These are phyloP conservation scores for Caenorhabditis auriculariae DNA, from an alignment of 2,888 invertebrate genomes.

Conservation along the genomic window DNA sequence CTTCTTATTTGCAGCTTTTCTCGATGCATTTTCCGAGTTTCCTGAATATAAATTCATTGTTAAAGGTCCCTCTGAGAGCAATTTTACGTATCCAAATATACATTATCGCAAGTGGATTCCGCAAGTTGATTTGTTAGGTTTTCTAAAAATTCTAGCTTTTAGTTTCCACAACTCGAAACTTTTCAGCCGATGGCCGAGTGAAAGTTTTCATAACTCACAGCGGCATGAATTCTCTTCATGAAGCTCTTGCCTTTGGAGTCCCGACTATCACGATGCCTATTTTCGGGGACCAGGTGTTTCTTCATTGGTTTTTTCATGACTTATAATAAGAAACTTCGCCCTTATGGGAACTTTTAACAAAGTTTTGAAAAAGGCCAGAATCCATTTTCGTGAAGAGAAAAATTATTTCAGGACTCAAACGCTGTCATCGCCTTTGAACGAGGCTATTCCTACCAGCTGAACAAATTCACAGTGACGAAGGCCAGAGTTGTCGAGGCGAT, in stretches of 20 bases:
- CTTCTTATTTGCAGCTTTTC: conserved; percentile 18
- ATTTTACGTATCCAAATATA: conserved; percentile 14
- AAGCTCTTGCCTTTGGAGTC: conserved; percentile 19
- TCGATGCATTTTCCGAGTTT: conserved; percentile 19
- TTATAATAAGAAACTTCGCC: too few relatives aligned
- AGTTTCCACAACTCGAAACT: neutral
- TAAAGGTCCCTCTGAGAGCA: conserved; percentile 12
- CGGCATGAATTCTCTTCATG: conserved; percentile 30
- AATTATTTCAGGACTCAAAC: conserved; percentile 20
- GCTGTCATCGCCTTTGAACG: conserved; percentile 15
- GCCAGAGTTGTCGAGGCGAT: conserved; percentile 14
- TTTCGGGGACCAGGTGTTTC: conserved; percentile 24
- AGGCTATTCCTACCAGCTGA: conserved; percentile 4
- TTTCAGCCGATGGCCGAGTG: conserved; percentile 21
- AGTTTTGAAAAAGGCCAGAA: too few relatives aligned
- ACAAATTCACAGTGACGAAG: conserved; percentile 15
- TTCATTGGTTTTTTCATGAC: neutral
- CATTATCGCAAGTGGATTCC: conserved; percentile 20
- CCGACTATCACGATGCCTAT: conserved; percentile 24
- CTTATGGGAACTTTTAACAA: too few relatives aligned
- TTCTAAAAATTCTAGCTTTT: neutral
- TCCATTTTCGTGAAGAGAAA: too few relatives aligned
- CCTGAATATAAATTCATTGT: conserved; percentile 24
- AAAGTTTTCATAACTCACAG: conserved; percentile 28
- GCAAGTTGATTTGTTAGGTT: conserved; percentile 26